Percentiles rank a stretch among this genome's conserved stretches.
Evolutionary conservation across 2,113 vertebrate genomes (phyloP).

Genomic region (Bambusicola thoracicus): DNA sequence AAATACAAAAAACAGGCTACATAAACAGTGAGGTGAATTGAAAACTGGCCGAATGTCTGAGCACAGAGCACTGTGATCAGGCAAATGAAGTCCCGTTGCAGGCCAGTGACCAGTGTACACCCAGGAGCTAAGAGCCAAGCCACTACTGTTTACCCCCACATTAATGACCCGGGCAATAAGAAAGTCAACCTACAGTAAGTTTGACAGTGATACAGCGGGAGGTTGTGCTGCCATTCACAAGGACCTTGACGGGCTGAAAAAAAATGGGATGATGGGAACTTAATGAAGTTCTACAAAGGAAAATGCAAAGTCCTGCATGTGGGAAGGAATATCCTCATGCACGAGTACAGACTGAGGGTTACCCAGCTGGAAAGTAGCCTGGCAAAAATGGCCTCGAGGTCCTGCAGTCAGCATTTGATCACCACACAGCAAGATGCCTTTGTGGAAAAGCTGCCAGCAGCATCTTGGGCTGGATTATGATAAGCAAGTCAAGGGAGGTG

Average conservation of each 20-base stretch:
- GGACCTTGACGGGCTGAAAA: not conserved
- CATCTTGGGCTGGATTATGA: not conserved
- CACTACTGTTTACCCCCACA: not conserved
- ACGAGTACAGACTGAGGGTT: not conserved
- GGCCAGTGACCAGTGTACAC: not conserved
- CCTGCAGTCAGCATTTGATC: not conserved
- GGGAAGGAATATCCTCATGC: not conserved
- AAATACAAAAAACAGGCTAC: not conserved
- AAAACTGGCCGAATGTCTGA: not conserved
- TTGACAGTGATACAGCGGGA: not conserved
- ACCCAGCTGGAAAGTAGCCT: not conserved
- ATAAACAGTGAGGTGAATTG: not conserved
- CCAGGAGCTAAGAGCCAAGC: not conserved
- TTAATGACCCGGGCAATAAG: not conserved
- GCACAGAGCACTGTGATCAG: not conserved
- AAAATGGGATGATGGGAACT: not conserved
- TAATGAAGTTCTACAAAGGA: not conserved
- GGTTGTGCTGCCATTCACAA: not conserved
- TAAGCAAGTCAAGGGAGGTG: not conserved
- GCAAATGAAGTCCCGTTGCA: not conserved
- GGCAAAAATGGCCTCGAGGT: not conserved
- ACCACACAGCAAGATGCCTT: not conserved
- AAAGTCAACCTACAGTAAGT: not conserved
- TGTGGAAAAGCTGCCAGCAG: not conserved
- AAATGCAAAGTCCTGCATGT: not conserved